Conservation (phyloP, 2,888 invertebrate genomes). For the Drosophila greeni region DNA sequence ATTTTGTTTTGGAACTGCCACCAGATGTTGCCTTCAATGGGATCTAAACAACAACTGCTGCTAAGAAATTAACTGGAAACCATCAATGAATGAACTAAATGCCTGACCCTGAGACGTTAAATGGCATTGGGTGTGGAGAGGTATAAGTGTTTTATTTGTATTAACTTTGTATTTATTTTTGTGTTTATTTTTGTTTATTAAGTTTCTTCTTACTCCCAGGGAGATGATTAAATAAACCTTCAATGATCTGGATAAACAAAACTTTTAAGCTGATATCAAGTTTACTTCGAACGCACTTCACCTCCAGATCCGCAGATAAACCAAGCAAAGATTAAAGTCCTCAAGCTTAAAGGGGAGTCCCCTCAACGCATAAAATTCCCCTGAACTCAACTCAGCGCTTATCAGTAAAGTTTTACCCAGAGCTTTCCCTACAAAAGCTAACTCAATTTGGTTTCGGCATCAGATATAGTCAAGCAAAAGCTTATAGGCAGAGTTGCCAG, state of each 20-base stretch:
- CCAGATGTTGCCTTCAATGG: constrained; percentile 37
- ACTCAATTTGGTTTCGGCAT: not conserved
- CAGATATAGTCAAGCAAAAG: not conserved
- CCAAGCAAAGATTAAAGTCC: not conserved
- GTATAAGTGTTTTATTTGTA: constrained; percentile 3
- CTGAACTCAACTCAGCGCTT: constrained; percentile 4
- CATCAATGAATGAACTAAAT: constrained; percentile 27
- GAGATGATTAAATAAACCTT: constrained; percentile 11
- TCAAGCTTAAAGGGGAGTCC: constrained; percentile 5
- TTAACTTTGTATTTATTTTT: constrained; percentile 2
- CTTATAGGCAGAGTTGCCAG: constrained; percentile 13
- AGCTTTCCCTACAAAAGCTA: constrained; percentile 5
- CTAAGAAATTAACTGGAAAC: constrained; percentile 24
- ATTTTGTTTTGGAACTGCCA: constrained; percentile 7
- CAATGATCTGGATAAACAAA: not conserved
- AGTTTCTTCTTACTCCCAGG: not conserved
- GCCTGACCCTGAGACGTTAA: constrained; percentile 30
- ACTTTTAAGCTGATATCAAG: not conserved
- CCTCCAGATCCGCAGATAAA: constrained; percentile 8
- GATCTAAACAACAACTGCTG: constrained; percentile 30
- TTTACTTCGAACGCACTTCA: constrained; percentile 1
- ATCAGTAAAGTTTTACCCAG: not conserved
- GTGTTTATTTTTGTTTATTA: constrained; percentile 10
- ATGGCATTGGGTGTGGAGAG: constrained; percentile 18
- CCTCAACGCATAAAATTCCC: constrained; percentile 13